A percentile compares a stretch with the other conserved stretches of the same genome.
Conservation (phyloP, 2,797 vertebrate species). For the Mormyrus hasselquistii region DNA sequence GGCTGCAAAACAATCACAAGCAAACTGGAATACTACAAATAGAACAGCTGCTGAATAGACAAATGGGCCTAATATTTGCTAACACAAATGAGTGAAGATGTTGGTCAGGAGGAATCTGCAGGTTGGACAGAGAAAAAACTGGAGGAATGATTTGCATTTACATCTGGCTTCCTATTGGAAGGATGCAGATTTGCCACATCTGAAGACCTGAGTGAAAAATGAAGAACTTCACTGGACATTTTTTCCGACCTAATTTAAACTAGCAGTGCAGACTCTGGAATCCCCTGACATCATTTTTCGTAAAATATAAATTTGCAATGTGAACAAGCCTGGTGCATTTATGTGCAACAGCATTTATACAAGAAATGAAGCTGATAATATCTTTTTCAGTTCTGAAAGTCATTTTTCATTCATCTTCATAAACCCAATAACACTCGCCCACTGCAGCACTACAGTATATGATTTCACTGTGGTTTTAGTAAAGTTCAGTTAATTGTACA, state of each 20-base stretch:
- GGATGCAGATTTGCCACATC: neutral
- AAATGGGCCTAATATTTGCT: neutral
- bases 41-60: neutral
- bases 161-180: neutral
- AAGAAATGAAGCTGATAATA: neutral
- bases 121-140: neutral
- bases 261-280: neutral
- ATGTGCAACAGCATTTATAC: neutral
- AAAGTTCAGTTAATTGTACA: neutral
- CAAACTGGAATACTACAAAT: slow-evolving; percentile 72
- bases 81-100: neutral
- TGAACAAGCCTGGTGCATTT: neutral
- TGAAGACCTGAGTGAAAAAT: neutral
- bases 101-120: neutral
- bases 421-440: neutral
- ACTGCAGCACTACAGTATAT: neutral
- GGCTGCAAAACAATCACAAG: slow-evolving; percentile 86
- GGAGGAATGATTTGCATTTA: neutral
- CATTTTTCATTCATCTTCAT: neutral
- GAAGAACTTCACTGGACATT: neutral
- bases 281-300: neutral
- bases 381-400: neutral
- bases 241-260: neutral
- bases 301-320: neutral
- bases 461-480: neutral